These are phyloP conservation scores for Venturia canescens DNA, from an alignment of 1,140 invertebrate species.

Conservation along the genomic window DNA sequence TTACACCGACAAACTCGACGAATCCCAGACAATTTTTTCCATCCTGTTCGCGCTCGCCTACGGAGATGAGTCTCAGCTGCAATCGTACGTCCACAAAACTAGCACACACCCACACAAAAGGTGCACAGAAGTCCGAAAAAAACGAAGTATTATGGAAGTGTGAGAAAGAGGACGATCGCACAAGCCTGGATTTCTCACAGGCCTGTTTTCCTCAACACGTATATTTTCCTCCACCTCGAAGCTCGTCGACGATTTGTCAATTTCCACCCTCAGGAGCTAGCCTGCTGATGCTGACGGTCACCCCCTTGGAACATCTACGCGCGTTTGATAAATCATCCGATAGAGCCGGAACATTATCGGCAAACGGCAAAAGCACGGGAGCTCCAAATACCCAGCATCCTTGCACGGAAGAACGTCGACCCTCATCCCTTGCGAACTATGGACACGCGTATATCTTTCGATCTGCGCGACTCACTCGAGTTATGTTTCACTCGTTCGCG, in stretches of 20 bases:
- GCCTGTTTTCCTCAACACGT: slow-evolving; percentile 33
- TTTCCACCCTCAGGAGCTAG: slow-evolving; percentile 5
- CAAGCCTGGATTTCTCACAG: slow-evolving; percentile 57
- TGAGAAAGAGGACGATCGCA: slow-evolving; percentile 36
- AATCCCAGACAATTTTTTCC: slow-evolving; percentile 11
- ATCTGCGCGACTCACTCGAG: slow-evolving; percentile 11
- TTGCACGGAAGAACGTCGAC: not conserved
- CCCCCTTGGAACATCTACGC: slow-evolving; percentile 43
- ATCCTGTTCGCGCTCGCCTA: not conserved
- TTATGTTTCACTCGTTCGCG: slow-evolving; percentile 38
- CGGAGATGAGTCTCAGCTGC: no score
- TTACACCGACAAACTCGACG: slow-evolving; percentile 32
- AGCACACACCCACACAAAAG: not conserved
- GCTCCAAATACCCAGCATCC: slow-evolving; percentile 8
- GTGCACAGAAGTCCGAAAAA: not conserved
- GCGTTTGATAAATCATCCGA: slow-evolving; percentile 73
- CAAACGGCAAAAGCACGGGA: slow-evolving; percentile 13
- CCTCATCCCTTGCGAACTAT: not conserved
- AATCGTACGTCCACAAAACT: not conserved
- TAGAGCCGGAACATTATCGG: slow-evolving; percentile 69
- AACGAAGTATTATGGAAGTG: slow-evolving; percentile 1
- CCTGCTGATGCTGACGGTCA: slow-evolving; percentile 39
- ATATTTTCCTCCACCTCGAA: slow-evolving; percentile 36
- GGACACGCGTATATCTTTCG: not conserved
- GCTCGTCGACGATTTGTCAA: slow-evolving; percentile 61